Evolutionary conservation across 2,797 vertebrate species (phyloP).

Genomic region (Hirundo rustica): DNA sequence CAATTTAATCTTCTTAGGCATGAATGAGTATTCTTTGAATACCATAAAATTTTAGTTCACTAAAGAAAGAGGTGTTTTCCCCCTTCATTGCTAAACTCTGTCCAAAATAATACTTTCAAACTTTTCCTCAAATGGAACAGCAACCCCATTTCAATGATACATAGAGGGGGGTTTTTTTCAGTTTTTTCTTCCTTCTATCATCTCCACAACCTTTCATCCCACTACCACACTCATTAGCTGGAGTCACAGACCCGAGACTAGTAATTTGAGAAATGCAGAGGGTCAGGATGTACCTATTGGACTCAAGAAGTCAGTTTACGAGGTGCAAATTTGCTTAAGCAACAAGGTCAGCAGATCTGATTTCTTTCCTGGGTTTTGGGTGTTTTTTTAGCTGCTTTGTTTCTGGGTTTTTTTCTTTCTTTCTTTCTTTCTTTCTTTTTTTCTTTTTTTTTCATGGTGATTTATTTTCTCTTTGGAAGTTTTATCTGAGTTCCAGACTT

Average conservation of each 20-base stretch:
- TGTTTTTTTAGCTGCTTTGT: not conserved
- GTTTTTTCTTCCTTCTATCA: not conserved
- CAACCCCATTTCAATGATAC: not conserved
- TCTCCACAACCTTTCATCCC: not conserved
- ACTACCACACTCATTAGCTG: not conserved
- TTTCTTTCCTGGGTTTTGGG: not conserved
- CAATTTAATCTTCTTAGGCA: not conserved
- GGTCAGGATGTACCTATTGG: accelerated
- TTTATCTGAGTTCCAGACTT: not conserved
- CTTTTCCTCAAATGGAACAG: not conserved
- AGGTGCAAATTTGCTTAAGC: not conserved
- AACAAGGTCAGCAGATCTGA: not conserved
- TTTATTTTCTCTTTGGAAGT: not conserved
- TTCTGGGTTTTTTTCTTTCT: too few species aligned
- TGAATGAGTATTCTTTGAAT: not conserved
- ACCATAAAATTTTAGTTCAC: not conserved
- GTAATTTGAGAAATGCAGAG: not conserved
- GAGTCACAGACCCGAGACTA: not conserved
- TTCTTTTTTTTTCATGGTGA: not conserved
- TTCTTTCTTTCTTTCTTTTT: too few species aligned
- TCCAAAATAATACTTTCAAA: not conserved
- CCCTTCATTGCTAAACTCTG: not conserved
- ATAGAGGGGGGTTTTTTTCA: not conserved
- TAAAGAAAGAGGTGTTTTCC: not conserved
- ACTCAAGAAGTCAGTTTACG: not conserved